A percentile compares a stretch with the other conserved stretches of the same genome.
Evolutionary conservation across 2,888 invertebrate genomes (phyloP).

Genomic region (Keiferia lycopersicella): DNA sequence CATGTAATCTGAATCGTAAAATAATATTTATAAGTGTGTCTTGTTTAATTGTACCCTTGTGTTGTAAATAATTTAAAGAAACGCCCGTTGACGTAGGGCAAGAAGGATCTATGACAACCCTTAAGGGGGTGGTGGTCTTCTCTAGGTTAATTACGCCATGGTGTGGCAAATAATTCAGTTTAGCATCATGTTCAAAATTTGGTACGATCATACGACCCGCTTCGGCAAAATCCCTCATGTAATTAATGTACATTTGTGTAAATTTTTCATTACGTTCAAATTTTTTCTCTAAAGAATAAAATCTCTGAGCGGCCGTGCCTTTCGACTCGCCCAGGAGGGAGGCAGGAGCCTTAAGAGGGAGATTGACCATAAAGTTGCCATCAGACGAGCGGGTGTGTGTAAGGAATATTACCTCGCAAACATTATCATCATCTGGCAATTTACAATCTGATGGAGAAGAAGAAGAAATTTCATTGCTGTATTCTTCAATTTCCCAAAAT

Average conservation of each 20-base stretch:
- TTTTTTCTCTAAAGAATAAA: background rate
- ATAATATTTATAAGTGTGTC: conserved; percentile 10
- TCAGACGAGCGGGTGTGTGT: conserved; percentile 1
- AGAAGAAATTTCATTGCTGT: background rate
- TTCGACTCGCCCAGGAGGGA: background rate
- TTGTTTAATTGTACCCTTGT: conserved; percentile 19
- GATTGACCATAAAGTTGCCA: no score
- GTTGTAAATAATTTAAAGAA: conserved; percentile 19
- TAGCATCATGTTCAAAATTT: background rate
- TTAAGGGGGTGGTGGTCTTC: conserved; percentile 8
- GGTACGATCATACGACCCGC: conserved; percentile 12
- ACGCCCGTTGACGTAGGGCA: conserved; percentile 3
- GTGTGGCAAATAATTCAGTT: background rate
- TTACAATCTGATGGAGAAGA: background rate
- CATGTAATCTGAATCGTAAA: conserved; percentile 18
- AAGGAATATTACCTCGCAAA: background rate
- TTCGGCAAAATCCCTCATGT: conserved; percentile 14
- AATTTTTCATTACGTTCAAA: background rate
- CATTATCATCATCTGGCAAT: background rate
- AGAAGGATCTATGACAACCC: conserved; percentile 1
- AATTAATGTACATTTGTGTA: conserved; percentile 5
- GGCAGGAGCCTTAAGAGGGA: background rate
- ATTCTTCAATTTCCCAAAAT: conserved; percentile 1
- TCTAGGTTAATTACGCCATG: conserved; percentile 10
- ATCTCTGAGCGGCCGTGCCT: background rate